Base-by-base conservation (phyloP, 2,888 invertebrate species). In the Parnassius smintheus region DNA sequence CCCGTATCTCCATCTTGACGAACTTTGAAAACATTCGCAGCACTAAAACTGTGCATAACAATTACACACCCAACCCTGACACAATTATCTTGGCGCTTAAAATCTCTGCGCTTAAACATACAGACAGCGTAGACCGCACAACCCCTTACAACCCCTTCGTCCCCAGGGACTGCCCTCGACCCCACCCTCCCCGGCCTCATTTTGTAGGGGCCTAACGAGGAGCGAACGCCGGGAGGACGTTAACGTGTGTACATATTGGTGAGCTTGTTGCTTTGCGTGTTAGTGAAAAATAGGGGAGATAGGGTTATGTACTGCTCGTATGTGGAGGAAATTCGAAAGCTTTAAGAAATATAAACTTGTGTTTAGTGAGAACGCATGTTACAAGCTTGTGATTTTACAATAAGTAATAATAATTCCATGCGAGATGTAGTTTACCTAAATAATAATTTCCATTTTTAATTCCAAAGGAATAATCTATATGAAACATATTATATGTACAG, bases 191-290 rank as follows among this genome's bases (percentile, higher is more conserved):
- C 66, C 60, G 72, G 75, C 76, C 81, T 76, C 81, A 77, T 79
- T 80, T 77, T 75, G 78, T 69, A 70, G 76, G 73, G 75, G 71
- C 66, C 82, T 86, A 84, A 86, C 87, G 87, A 85, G 80, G 80
- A 84, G 85, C 73, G 77, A 83, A 81, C 77, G 76, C 77, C 69
- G 74, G 73, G 71, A 68, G 69, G 68, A 72, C 71, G 73, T 72
- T 72, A 74, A 74, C 73, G 74, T 70, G 71, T 70, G 71, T 69
- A 73, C 69, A 70, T 71, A 71, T 66, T 68, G 68, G 68, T 59
- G 71, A 66, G 68, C 64, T 60, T 56, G 59, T 60, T 60, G 64
- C 58, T 64, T 44, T 53, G 49, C 54, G 50, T 62, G 62, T 55
- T 57, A 51, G 50, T 59, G 63, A 59, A 63, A 63, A 59, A 63